A percentile compares a stretch with the other conserved stretches of the same genome.
Conservation (phyloP, 2,113 vertebrate species). For the Pomatorhinus ruficollis region DNA sequence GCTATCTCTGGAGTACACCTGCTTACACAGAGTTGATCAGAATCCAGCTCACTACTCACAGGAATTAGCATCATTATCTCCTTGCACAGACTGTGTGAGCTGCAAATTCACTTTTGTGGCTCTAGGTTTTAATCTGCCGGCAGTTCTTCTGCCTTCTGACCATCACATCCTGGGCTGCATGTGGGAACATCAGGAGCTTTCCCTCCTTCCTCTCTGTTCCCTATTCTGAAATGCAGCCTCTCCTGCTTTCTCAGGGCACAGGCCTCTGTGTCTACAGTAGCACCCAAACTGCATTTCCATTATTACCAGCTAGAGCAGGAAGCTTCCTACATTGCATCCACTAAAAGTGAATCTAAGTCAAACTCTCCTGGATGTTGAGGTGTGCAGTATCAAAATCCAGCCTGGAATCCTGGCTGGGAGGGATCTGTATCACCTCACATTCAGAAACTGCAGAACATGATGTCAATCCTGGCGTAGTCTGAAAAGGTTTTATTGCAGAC, state of each 20-base stretch:
- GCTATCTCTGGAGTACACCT: slow-evolving; percentile 17
- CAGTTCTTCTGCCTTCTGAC: background rate
- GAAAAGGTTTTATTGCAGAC: background rate
- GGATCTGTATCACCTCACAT: background rate
- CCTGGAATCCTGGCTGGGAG: background rate
- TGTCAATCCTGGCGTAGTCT: background rate
- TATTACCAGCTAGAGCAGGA: background rate
- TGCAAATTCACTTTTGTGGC: background rate
- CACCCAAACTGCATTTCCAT: background rate
- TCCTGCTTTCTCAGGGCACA: background rate
- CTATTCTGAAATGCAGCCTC: background rate
- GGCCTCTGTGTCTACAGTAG: background rate
- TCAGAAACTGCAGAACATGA: background rate
- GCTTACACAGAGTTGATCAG: slow-evolving; percentile 19
- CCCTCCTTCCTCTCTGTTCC: background rate
- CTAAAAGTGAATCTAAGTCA: background rate
- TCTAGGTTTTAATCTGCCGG: background rate
- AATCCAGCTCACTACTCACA: slow-evolving; percentile 29
- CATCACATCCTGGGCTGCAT: background rate
- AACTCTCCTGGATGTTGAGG: background rate
- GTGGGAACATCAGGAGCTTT: background rate
- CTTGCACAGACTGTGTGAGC: background rate
- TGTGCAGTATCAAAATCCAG: background rate
- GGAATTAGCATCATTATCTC: slow-evolving; percentile 57
- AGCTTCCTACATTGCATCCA: background rate